Conservation (phyloP, 2,113 vertebrate genomes). For the Castor canadensis region DNA sequence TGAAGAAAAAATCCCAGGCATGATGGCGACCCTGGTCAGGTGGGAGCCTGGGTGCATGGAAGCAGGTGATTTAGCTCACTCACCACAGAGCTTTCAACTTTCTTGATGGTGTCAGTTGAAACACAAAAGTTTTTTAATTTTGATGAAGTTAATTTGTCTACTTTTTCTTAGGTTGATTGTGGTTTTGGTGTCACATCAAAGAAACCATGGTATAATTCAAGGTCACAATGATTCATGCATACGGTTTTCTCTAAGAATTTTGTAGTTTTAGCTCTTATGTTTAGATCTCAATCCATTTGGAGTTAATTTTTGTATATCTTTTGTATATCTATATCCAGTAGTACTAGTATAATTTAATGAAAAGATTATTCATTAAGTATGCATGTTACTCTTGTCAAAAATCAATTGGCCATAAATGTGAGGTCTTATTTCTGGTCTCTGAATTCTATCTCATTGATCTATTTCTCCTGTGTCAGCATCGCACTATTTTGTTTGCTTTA, state of each 20-base stretch:
- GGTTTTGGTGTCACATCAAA: not conserved
- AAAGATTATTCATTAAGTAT: not conserved
- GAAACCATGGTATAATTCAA: not conserved
- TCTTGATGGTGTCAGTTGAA: not conserved
- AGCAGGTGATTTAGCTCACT: too few relatives aligned
- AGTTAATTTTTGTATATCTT: conserved; percentile 24
- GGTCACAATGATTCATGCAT: not conserved
- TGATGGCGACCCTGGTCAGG: too few relatives aligned
- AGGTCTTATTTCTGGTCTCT: not conserved
- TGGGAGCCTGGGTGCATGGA: too few relatives aligned
- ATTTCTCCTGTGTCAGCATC: not conserved
- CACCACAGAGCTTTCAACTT: too few relatives aligned
- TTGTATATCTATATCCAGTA: conserved; percentile 6
- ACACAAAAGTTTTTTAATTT: not conserved
- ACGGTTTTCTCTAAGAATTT: not conserved
- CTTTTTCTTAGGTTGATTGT: not conserved
- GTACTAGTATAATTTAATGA: not conserved
- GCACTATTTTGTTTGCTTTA: not conserved
- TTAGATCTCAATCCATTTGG: not conserved
- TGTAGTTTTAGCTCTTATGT: not conserved
- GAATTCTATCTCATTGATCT: not conserved
- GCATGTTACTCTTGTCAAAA: not conserved
- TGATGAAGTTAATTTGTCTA: not conserved
- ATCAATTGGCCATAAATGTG: not conserved
- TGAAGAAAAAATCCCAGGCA: too few relatives aligned